Evolutionary conservation across 2,888 invertebrate genomes (phyloP).

Genomic region (Pyrocoelia pectoralis): DNA sequence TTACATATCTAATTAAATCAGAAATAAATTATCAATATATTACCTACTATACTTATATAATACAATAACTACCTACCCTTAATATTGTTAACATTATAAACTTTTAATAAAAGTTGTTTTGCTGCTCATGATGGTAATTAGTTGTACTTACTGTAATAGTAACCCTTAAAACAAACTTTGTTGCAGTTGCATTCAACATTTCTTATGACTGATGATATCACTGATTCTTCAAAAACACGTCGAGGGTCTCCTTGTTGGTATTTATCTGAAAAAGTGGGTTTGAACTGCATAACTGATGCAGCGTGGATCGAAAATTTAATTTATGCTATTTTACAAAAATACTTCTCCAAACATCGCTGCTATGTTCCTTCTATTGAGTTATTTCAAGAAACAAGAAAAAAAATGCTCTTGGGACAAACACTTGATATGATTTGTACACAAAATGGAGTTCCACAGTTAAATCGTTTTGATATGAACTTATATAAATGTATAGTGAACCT

Average conservation of each 20-base stretch:
- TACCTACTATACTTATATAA: too few species aligned
- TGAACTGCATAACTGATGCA: constrained; percentile 86
- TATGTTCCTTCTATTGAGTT: constrained; percentile 82
- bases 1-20: too few species aligned
- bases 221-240: constrained; percentile 84
- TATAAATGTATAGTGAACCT: constrained; percentile 89
- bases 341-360: constrained; percentile 78
- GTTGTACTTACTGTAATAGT: too few species aligned
- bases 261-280: constrained; percentile 73
- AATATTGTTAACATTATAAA: too few species aligned
- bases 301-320: constrained; percentile 80
- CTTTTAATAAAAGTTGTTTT: too few species aligned
- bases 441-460: constrained; percentile 68
- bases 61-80: too few species aligned
- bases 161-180: too few species aligned
- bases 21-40: too few species aligned
- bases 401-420: constrained; percentile 83
- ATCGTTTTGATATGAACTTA: constrained; percentile 82
- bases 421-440: constrained; percentile 75
- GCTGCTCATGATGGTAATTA: too few species aligned
- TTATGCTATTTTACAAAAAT: constrained; percentile 79
- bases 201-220: constrained; percentile 88
- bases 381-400: constrained; percentile 78
- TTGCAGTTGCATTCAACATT: constrained; percentile 87
- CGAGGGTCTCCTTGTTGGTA: constrained; percentile 95